Evolutionary conservation across 1,140 invertebrate species (phyloP).

Genomic region (Leptinotarsa defecta): DNA sequence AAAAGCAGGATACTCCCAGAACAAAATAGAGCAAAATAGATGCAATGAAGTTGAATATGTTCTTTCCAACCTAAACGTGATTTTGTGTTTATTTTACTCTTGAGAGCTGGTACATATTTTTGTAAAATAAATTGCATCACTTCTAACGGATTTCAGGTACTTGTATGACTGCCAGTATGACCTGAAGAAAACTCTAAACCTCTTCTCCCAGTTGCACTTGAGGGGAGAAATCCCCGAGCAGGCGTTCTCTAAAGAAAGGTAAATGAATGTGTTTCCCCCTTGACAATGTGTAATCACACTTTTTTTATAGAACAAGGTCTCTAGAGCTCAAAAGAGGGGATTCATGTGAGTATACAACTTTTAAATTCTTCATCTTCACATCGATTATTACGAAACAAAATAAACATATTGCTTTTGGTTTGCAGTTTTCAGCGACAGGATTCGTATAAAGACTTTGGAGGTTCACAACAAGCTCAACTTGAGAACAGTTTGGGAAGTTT

Average conservation of each 20-base stretch:
- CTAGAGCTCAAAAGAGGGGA: not conserved
- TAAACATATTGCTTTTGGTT: not conserved
- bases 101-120: no score
- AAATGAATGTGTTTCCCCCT: not conserved
- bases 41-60: no score
- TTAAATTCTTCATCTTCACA: not conserved
- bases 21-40: no score
- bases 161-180: conserved; percentile 17
- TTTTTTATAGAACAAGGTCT: not conserved
- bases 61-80: no score
- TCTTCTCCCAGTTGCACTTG: conserved; percentile 15
- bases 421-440: not conserved
- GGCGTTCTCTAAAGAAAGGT: conserved; percentile 8
- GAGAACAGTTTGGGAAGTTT: conserved; percentile 10
- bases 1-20: no score
- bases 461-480: not conserved
- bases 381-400: not conserved
- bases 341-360: not conserved
- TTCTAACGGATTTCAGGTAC: conserved; percentile 3
- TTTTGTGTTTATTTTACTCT: no score
- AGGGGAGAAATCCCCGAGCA: not conserved
- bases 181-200: conserved; percentile 10
- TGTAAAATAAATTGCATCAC: no score
- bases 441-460: not conserved
- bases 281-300: not conserved